Conservation (phyloP, 2,888 invertebrate genomes). For the Rotaria magnacalcarata region DNA sequence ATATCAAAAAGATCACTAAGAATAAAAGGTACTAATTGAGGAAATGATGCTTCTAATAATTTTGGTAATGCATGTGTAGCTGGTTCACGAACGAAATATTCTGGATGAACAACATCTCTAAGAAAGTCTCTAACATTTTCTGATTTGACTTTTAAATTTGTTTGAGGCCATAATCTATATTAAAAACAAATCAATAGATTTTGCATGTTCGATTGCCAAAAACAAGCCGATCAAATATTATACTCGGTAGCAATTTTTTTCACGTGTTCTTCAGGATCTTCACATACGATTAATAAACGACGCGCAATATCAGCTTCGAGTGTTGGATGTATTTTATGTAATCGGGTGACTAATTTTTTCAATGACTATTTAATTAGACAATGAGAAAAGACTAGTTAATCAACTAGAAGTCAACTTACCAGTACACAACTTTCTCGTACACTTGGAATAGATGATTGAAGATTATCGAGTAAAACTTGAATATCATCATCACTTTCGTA, state of each 20-base stretch:
- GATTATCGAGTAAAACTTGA: conserved; percentile 70
- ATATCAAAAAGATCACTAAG: conserved; percentile 67
- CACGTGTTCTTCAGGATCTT: conserved; percentile 48
- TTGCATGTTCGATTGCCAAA: background rate
- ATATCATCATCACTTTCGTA: conserved; percentile 65
- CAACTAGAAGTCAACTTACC: conserved; percentile 50
- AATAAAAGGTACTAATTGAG: conserved; percentile 65
- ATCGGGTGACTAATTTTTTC: conserved; percentile 3
- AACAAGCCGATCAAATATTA: background rate
- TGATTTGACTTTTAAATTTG: conserved; percentile 45
- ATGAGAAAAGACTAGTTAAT: background rate
- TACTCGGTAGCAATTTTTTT: background rate
- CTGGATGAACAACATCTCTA: conserved; percentile 71
- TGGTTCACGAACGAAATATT: conserved; percentile 75
- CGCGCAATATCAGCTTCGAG: conserved; percentile 21
- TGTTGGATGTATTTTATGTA: background rate
- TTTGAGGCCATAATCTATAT: conserved; percentile 42
- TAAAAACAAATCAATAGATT: background rate
- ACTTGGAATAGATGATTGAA: conserved; percentile 70
- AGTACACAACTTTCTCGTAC: conserved; percentile 74
- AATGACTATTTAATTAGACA: background rate
- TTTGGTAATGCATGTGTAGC: conserved; percentile 74
- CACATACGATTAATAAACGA: conserved; percentile 49
- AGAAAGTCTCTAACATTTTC: conserved; percentile 45
- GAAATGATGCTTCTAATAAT: conserved; percentile 58